Base-by-base conservation (phyloP, 2,797 vertebrate species). In the Sebastes steindachneri region DNA sequence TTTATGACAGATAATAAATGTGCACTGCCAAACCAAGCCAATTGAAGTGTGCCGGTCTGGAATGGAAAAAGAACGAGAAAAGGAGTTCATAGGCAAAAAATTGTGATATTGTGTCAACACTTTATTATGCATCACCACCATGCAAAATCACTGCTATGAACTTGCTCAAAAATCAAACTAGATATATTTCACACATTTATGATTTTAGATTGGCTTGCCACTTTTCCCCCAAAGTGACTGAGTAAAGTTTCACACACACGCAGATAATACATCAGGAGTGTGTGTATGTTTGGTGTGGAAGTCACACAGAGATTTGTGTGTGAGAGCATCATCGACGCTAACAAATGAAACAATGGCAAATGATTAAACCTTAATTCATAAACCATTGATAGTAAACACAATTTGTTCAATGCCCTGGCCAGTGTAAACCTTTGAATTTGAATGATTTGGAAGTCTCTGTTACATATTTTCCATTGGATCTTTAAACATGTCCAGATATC, bases 51-150 rank as follows among this genome's bases (percentile, higher is more conserved):
- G 88, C 77, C 66, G 79, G 85, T 86, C 86, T 90, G 86, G 83
- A 91, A 93, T 82, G 87, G 79, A 85, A 91, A 91, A 86, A 77
- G 71, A 82, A 86, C 83, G 81, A 90, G 73, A 78, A 82, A 80
- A 89, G 69, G 63, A 91, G 89, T 89, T 90, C 87, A 92, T 83
- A 86, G 89, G 85, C 86, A 73, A 82, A 87, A 45, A 91, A 86
- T 73, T 84, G 72, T 92, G 84, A 91, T 89, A 92, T 94, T 92
- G 90, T 94, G 91, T 94, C 88, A 94, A 91, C 90, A 94, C 89
- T 96, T 95, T 95, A 95, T 95, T 95, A 94, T 93, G 92, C 87
- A 93, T 92, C 91, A 95, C 91, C 91, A 90, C 85, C 92, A 95
- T 95, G 92, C 93, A 93, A 95, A 95, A 93, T 90, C 92, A 95